Evolutionary conservation across 35 echinoderm and acorn worm genomes (phyloP).

Genomic region (Lytechinus pictus): DNA sequence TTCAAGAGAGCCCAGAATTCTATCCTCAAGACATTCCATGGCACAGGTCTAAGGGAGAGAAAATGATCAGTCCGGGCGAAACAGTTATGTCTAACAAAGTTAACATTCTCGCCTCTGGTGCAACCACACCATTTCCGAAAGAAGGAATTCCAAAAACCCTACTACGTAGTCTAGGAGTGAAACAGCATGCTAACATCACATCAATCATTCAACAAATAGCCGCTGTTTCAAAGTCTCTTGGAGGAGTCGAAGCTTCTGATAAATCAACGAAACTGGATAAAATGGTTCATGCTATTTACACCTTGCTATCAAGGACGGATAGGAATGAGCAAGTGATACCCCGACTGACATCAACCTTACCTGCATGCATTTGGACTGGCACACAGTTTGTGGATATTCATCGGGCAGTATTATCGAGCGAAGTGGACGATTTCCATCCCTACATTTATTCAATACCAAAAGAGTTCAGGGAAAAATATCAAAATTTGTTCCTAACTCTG

Average conservation of each 20-base stretch:
- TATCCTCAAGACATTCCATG: not conserved
- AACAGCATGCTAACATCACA: not conserved
- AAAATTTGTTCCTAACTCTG: not conserved
- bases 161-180: not conserved
- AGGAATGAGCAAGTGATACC: not conserved
- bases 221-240: not conserved
- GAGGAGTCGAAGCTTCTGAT: not conserved
- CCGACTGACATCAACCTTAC: not conserved
- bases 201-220: not conserved
- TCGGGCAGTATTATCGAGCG: not conserved
- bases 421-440: not conserved
- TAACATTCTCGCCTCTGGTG: not conserved
- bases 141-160: not conserved
- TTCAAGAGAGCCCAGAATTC: not conserved
- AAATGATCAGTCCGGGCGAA: not conserved
- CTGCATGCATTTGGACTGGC: conserved; percentile 14
- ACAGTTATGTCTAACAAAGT: not conserved
- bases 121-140: not conserved
- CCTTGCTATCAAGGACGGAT: not conserved
- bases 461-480: not conserved
- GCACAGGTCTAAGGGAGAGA: not conserved
- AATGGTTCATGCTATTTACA: conserved; percentile 14
- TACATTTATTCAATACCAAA: not conserved
- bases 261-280: not conserved
- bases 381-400: not conserved